These are phyloP conservation scores for Dromas ardeola DNA, from an alignment of 2,113 vertebrate species.

Conservation along the genomic window DNA sequence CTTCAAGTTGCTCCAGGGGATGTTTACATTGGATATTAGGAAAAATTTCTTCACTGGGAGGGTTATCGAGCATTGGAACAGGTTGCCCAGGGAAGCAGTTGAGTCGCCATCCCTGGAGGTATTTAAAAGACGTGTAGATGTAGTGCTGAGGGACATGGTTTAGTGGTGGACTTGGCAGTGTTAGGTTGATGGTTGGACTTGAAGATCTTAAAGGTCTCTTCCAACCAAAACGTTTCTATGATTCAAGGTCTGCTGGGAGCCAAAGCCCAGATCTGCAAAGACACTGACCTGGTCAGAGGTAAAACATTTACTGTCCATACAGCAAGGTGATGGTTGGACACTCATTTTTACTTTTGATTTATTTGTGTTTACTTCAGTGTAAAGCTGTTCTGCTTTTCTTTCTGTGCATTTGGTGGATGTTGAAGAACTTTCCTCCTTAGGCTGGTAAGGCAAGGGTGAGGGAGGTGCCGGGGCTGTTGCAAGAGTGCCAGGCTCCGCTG, in stretches of 20 bases:
- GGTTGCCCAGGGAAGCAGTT: not conserved
- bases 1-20: not conserved
- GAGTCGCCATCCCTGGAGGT: not conserved
- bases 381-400: not conserved
- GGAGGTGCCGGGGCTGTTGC: not conserved
- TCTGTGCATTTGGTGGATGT: not conserved
- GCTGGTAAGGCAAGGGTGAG: not conserved
- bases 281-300: not conserved
- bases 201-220: not conserved
- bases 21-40: not conserved
- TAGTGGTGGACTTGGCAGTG: not conserved
- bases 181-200: not conserved
- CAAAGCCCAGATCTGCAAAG: not conserved
- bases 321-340: not conserved
- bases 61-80: not conserved
- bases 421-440: not conserved
- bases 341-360: not conserved
- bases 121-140: not conserved
- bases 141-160: not conserved
- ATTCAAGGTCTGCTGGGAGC: not conserved
- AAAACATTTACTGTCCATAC: not conserved
- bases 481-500: rapidly evolving
- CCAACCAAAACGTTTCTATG: not conserved
- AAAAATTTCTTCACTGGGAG: not conserved
- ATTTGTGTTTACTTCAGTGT: not conserved